phyloP scores from a whole-genome alignment of 2,888 invertebrate genomes.

The Torymus aiolomorphi region DNA sequence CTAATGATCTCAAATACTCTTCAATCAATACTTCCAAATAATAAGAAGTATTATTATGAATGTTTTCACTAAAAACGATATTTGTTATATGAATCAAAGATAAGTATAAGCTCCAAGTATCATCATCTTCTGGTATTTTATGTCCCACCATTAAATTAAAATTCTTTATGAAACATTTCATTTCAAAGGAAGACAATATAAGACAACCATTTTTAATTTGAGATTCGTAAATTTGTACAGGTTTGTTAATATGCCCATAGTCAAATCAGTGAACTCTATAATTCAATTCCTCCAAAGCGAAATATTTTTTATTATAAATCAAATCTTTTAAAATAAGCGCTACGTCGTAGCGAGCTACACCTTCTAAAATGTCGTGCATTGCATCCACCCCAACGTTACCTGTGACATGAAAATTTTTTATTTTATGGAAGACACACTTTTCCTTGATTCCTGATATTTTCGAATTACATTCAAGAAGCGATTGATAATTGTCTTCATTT shows the following conservation, averaged over 20 bases:
- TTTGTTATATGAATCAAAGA: background rate
- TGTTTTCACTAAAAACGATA: background rate
- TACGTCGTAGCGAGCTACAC: constrained; percentile 56
- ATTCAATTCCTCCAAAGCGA: constrained; percentile 40
- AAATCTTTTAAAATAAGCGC: constrained; percentile 36
- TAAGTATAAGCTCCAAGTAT: background rate
- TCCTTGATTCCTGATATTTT: constrained; percentile 52
- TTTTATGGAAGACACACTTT: constrained; percentile 48
- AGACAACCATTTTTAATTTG: constrained; percentile 26
- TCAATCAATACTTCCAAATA: too few species aligned
- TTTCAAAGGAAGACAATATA: constrained; percentile 6
- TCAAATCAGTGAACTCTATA: constrained; percentile 31
- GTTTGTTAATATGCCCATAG: constrained; percentile 45
- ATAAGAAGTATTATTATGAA: background rate
- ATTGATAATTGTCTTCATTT: too few species aligned
- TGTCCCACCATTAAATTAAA: background rate
- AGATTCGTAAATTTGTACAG: constrained; percentile 30
- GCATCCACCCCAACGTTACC: constrained; percentile 56
- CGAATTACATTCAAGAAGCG: constrained; percentile 32
- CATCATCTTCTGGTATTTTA: constrained; percentile 2
- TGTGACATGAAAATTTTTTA: constrained; percentile 52
- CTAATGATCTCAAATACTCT: background rate
- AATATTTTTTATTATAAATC: constrained; percentile 39
- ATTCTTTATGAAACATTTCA: constrained; percentile 4
- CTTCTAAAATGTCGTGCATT: constrained; percentile 58